Base-by-base conservation (phyloP, 2,113 vertebrate genomes). In the Sylvietta virens region DNA sequence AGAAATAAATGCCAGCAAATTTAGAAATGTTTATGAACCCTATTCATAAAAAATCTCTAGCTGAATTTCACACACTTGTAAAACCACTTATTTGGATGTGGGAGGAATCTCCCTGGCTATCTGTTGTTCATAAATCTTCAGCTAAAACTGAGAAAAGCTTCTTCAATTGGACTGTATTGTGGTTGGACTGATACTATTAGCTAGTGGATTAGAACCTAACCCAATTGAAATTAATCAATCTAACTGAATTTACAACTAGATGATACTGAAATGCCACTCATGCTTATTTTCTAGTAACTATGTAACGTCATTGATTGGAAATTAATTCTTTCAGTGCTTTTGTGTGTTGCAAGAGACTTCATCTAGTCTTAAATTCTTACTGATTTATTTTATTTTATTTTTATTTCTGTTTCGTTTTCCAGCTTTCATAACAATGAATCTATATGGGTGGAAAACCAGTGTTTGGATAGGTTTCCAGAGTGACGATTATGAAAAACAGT, bases 401-500 rank as follows among this genome's bases (percentile, higher is more conserved):
- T 82, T 86, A 53, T 91, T 96, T 76, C 45, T 95, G 23, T 94
- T 95, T 91, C 1, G 18, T 94, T 97, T 98, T 97, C 47, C 95
- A 99, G 99, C 99, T 94, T 99, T 99, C 97, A 98, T 99, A 97
- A 99, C 98, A 84, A 99, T 99, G 98, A 98, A 99, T 98, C 98
- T 99, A 11, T 98, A 98, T 96, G 98, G 99, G 51, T 91, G 93
- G 72, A 98, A 98, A 37, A 97, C 97, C 2, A 98, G 98, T 74
- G 98, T 99, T 82, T 99, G 99, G 99, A 99, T 99, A 56, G 98
- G 98, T 47, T 97, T 98, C 39, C 94, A 97, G 89, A 98, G 97
- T 58, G 97, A 98, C 2, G 97, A 98, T 97, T 98, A 98, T 83
- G 97, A 98, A 89, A 98, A 97, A 85, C 98, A 98, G 98, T 48